These are phyloP conservation scores for Perithous albicinctus DNA, from an alignment of 2,888 invertebrate species.

Conservation along the genomic window DNA sequence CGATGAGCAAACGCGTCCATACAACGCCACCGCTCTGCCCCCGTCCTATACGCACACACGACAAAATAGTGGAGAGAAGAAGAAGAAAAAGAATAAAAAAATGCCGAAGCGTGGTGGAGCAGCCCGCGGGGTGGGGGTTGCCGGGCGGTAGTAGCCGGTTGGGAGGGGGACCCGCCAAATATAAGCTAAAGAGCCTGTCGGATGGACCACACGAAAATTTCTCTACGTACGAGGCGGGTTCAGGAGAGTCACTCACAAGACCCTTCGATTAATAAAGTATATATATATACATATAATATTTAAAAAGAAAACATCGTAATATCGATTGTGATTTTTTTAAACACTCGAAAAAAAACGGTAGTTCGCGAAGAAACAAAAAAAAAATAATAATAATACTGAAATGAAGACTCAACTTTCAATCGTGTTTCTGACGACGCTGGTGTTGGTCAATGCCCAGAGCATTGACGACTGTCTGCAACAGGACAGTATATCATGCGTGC, in stretches of 20 bases:
- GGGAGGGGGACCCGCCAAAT: constrained; percentile 81
- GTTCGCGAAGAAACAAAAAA: constrained; percentile 47
- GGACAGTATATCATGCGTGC: constrained; percentile 89
- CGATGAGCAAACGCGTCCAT: constrained; percentile 69
- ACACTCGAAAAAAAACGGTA: constrained; percentile 16
- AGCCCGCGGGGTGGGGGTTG: constrained; percentile 74
- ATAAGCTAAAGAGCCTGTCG: constrained; percentile 83
- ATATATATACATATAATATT: constrained; percentile 39
- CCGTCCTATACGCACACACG: constrained; percentile 57
- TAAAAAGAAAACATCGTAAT: constrained; percentile 17
- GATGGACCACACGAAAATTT: constrained; percentile 84
- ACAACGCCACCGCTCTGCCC: constrained; percentile 31
- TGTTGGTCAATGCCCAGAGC: constrained; percentile 79
- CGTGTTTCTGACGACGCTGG: constrained; percentile 75
- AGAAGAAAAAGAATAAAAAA: constrained; percentile 69
- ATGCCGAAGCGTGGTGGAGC: constrained; percentile 53
- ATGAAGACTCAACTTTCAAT: constrained; percentile 70
- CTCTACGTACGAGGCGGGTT: constrained; percentile 79
- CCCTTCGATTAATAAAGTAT: constrained; percentile 15
- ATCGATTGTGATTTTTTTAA: constrained; percentile 31
- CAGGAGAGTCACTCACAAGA: constrained; percentile 64
- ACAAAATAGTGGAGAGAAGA: constrained; percentile 60
- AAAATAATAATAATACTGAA: constrained; percentile 40
- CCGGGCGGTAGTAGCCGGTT: constrained; percentile 67
- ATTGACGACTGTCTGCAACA: constrained; percentile 87